Base-by-base conservation (phyloP, 2,888 invertebrate species). In the Endomychus coccineus region DNA sequence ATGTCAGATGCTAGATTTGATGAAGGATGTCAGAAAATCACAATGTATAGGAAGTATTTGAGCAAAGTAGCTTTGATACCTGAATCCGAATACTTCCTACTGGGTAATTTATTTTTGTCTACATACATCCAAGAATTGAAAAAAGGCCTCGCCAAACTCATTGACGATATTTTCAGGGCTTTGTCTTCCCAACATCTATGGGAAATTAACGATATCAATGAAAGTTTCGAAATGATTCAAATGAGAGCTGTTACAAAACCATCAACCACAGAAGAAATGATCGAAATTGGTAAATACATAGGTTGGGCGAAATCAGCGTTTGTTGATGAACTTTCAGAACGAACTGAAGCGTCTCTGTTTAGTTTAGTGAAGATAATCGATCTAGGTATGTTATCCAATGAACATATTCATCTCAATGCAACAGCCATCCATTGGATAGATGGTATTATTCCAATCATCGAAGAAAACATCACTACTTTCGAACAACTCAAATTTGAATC, bases 401-500 rank as follows among this genome's bases (percentile, higher is more conserved):
- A 82, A 36, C 89, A 91, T 54, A 76, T 89, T 15, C 73, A 75
- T 36, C 69, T 85, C 3, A 90, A 89, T 55, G 78, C 83, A 13
- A 73, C 69, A 34, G 85, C 86, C 1, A 78, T 92, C 1, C 82
- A 82, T 49, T 91, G 90, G 89, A 68, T 89, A 2, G 75, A 75
- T 42, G 71, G 78, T 29, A 88, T 92, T 34, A 76, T 78, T 52
- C 82, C 84, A 1, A 76, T 89, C 41, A 83, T 91, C 54, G 84
- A 88, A 15, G 75, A 74, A 51, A 86, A 87, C 59, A 80, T 83
- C 33, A 73, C 73, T 3, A 67, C 77, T 42, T 84, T 81, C 59
- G 91, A 92, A 65, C 73, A 80, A 12, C 78, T 77, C 40, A 90
- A 89, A 67, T 81, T 76, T 44, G 78, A 83, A 46, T 83, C 90